phyloP scores from a whole-genome alignment of 2,797 vertebrate genomes.

The Neoniphon sammara region DNA sequence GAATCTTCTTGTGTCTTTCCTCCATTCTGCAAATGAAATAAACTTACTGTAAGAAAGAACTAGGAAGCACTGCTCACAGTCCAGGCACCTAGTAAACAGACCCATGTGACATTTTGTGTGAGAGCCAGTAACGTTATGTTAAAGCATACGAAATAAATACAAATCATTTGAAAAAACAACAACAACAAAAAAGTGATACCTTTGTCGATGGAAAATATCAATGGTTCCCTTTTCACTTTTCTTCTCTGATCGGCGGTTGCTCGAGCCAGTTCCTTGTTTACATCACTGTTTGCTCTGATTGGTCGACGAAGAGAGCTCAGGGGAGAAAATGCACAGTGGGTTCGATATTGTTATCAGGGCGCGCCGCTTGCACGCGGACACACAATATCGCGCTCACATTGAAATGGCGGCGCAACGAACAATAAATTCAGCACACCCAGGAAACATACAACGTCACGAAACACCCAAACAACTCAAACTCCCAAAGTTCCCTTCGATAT shows the following conservation, averaged over 20 bases:
- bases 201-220: neutral
- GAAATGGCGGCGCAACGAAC: accelerated
- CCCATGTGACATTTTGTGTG: no score
- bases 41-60: neutral
- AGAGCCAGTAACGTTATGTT: neutral
- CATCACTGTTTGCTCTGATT: conserved; percentile 70
- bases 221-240: neutral
- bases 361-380: accelerated
- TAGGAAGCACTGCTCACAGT: neutral
- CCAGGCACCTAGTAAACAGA: no score
- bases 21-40: conserved; percentile 82
- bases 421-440: conserved; percentile 35
- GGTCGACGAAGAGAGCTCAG: conserved; percentile 18
- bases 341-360: neutral
- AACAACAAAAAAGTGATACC: neutral
- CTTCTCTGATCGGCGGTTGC: conserved; percentile 17
- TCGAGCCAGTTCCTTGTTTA: conserved; percentile 73
- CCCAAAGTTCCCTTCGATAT: conserved; percentile 49
- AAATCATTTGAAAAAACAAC: neutral
- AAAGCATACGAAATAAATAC: neutral
- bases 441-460: neutral
- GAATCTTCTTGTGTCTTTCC: conserved; percentile 77
- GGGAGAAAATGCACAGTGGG: neutral
- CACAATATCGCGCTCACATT: accelerated
- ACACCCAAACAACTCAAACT: conserved; percentile 46